Evolutionary conservation across 2,888 invertebrate species (phyloP).

Genomic region (Tetanocera ferruginea): DNA sequence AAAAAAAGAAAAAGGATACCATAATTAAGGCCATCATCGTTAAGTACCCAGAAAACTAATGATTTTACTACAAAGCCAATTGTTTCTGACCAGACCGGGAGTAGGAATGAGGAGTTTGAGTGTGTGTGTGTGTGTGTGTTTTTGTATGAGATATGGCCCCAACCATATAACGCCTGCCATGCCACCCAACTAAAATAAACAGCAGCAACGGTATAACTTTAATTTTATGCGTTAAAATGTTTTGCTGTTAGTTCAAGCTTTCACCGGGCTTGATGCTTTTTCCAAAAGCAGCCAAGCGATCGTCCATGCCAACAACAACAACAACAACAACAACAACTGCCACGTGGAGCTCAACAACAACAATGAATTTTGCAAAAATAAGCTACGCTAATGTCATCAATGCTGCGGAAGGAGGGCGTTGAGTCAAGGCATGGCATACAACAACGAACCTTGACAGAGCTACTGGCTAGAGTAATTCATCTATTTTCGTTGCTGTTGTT

Average conservation of each 20-base stretch:
- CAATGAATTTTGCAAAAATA: slow-evolving; percentile 17
- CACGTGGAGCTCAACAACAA: background rate
- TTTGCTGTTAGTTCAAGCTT: background rate
- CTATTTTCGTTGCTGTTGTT: background rate
- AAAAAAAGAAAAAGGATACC: slow-evolving; percentile 35
- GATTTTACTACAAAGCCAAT: slow-evolving; percentile 64
- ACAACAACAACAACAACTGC: background rate
- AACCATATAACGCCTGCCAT: background rate
- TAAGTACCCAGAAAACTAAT: slow-evolving; percentile 68
- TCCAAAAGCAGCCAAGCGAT: background rate
- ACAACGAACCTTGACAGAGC: background rate
- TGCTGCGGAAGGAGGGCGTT: background rate
- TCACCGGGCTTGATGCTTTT: background rate
- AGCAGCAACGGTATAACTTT: slow-evolving; percentile 1
- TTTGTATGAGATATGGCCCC: background rate
- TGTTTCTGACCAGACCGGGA: slow-evolving; percentile 49
- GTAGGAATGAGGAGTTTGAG: background rate
- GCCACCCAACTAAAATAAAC: background rate
- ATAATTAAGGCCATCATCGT: slow-evolving; percentile 69
- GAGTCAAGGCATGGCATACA: background rate
- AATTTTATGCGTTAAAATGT: slow-evolving; percentile 32
- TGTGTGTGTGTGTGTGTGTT: background rate
- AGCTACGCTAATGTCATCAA: background rate
- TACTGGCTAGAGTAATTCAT: background rate
- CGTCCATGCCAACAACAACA: slow-evolving; percentile 3